Base-by-base conservation (phyloP, 2,113 vertebrate genomes). In the Hyperoodon ampullatus region DNA sequence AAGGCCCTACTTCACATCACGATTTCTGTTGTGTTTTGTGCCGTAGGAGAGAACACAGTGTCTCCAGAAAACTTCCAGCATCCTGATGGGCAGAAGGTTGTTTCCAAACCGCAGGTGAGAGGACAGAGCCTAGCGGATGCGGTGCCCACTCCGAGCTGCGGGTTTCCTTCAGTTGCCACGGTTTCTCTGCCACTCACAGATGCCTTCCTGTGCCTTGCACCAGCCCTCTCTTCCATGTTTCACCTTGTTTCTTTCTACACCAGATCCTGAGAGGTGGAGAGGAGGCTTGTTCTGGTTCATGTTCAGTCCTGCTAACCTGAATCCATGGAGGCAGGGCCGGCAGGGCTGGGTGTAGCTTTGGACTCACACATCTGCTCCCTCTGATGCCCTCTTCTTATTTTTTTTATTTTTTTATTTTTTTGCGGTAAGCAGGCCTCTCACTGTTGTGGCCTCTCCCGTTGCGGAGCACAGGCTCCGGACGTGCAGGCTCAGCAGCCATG, bases 21-120 rank as follows among this genome's bases (percentile, higher is more conserved):
- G 1, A 1, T 30, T 61, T 72, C 30, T 26, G 42, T 72, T 95
- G 78, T 82, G 8, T n/a, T 98, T 60, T 97, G n/a, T 42, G 88
- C 77, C 8, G 0, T 88, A 99, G 98, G 93, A 78, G 97, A 93
- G 74, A 65, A 35, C 42, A 44, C 24, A 12, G 68, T 93, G 10
- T 75, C 85, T 53, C 44, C 7, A 71, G 95, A 65, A 6, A 0
- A 18, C 8, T 50, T 0, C 0, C 74, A 94, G 60, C 44, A 82
- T 13, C 71, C 83, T 0, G 35, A 9, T 0, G 88, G 8, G 44
- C 71, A 42, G n/a, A 91, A 94, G 53, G 88, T 77, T 19, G 4
- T 80, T 39, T 93, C 92, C 8, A 19, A 33, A 75, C 87, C 92
- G n/a, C 97, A 97, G 98, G 98, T 99, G 91, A 98, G 98, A 93